Evolutionary conservation across 2,888 invertebrate genomes (phyloP), one percentile per base, ranked within the genome.

Genomic region (Cistogaster globosa): DNA sequence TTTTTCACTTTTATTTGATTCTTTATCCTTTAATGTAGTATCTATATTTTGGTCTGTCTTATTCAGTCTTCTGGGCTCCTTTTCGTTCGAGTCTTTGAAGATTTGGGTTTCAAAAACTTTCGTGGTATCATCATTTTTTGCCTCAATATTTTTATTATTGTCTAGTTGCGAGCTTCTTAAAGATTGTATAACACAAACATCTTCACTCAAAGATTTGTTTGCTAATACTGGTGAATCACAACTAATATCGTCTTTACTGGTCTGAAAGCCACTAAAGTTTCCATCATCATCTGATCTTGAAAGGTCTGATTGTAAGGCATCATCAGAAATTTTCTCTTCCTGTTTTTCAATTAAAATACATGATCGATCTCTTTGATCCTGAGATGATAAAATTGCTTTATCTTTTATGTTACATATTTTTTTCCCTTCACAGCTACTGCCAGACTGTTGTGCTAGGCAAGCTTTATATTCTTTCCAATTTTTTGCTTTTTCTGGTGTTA

Each of bases 391-490:
- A 32, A 16, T 36, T 11, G 14, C 7, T 53, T 69, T n/a, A 16
- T 62, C 51, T 0, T 14, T 9, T 18, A 3, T 20, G n/a, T 26
- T 71, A 22, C 22, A 9, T 9, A 9, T 2, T 45, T 69, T n/a
- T 14, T 14, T 58, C 1, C 45, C 60, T 65, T 62, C 42, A 5
- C 26, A 22, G 4, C 0, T 58, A 9, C 51, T 51, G 18, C 20
- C 11, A 12, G 63, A 55, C 48, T 86, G 86, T 20, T 79, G 78
- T 1, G 85, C 82, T 18, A 88, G 51, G 51, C 83, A 87, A 1
- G 86, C 87, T 76, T 88, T 88, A 67, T 88, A 88, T 58, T 88
- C 88, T 51, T 87, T 82, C 88, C 88, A 88, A 74, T 87, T 88
- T 67, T 58, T 85, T 6, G 88, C 87, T 57, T 83, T 87, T 72